phyloP scores from a whole-genome alignment of 2,888 invertebrate genomes.

The Drosophila nigritarsus region DNA sequence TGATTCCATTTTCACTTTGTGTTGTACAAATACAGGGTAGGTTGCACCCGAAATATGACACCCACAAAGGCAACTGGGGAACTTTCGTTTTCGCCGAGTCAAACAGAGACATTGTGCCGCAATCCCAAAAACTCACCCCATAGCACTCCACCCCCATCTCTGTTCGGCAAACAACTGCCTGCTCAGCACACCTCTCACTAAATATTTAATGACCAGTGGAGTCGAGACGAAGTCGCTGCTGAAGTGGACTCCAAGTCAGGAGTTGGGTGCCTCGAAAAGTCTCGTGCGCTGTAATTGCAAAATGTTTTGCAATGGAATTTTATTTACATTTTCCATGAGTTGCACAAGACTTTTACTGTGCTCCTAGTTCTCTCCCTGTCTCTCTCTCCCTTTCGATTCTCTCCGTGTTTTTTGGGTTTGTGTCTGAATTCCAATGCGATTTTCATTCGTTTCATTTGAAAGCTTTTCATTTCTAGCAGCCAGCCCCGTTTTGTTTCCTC shows the following conservation, averaged over 20 bases:
- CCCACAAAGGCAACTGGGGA: slow-evolving; percentile 17
- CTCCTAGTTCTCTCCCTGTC: slow-evolving; percentile 14
- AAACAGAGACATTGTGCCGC: slow-evolving; percentile 44
- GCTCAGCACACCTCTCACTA: slow-evolving; percentile 50
- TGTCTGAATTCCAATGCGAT: slow-evolving; percentile 70
- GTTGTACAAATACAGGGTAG: slow-evolving; percentile 10
- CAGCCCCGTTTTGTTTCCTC: slow-evolving; percentile 57
- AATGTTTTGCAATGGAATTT: slow-evolving; percentile 75
- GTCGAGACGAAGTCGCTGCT: slow-evolving; percentile 51
- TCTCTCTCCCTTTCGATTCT: background rate
- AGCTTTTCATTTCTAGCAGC: slow-evolving; percentile 63
- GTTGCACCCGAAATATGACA: slow-evolving; percentile 9
- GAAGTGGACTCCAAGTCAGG: slow-evolving; percentile 7
- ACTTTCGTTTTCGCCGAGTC: slow-evolving; percentile 46
- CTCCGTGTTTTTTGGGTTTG: slow-evolving; percentile 16
- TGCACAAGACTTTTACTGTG: slow-evolving; percentile 56
- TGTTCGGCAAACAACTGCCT: background rate
- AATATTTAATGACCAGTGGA: slow-evolving; percentile 81
- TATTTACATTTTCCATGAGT: slow-evolving; percentile 78
- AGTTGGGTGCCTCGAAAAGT: slow-evolving; percentile 21
- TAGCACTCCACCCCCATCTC: background rate
- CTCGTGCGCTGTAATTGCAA: slow-evolving; percentile 69
- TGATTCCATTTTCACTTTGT: background rate
- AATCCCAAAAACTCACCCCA: background rate
- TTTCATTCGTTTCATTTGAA: slow-evolving; percentile 73